These are phyloP conservation scores for Sebastes dallii DNA, from an alignment of 2,797 vertebrate genomes.

Conservation along the genomic window DNA sequence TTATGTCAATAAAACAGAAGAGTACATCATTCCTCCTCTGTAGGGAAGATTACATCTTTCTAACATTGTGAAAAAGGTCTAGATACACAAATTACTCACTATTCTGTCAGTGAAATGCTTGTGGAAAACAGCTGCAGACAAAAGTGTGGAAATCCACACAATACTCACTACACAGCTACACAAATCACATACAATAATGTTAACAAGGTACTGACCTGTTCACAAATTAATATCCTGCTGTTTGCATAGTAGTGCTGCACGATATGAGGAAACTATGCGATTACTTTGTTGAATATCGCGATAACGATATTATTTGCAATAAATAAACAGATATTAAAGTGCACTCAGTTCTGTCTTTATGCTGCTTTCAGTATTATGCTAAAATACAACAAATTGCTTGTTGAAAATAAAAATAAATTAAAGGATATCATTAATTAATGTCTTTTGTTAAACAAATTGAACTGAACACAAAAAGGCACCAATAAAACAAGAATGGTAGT, in stretches of 20 bases:
- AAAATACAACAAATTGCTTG: too few species aligned
- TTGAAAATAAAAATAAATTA: too few species aligned
- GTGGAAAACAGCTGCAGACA: conserved; percentile 8
- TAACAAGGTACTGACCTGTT: not conserved
- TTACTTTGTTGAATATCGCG: too few species aligned
- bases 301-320: too few species aligned
- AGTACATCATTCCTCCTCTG: not conserved
- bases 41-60: not conserved
- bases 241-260: not conserved
- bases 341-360: too few species aligned
- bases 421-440: too few species aligned
- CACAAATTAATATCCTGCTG: not conserved
- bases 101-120: conserved; percentile 10
- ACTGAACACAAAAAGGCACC: too few species aligned
- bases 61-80: not conserved
- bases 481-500: too few species aligned
- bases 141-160: not conserved
- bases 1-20: conserved; percentile 8
- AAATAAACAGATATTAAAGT: too few species aligned
- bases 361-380: too few species aligned
- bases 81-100: not conserved
- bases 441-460: too few species aligned
- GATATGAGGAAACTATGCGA: too few species aligned
- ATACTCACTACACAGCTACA: not conserved
- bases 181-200: not conserved